A percentile compares a stretch with the other conserved stretches of the same genome.
These are phyloP conservation scores for Acrocera orbiculus DNA, from an alignment of 2,888 invertebrate genomes.

Conservation along the genomic window DNA sequence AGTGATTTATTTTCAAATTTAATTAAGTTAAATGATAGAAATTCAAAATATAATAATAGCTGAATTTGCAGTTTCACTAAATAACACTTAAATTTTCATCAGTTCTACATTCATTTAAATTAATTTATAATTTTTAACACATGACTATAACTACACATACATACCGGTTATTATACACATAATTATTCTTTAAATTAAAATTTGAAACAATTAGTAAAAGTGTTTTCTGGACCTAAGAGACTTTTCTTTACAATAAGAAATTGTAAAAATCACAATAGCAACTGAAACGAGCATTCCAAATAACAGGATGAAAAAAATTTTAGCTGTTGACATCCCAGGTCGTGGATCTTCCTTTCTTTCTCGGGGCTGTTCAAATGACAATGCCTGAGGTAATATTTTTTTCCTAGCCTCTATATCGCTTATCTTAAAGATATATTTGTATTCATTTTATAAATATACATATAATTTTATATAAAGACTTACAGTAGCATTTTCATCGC, in stretches of 20 bases:
- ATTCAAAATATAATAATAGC: too few species aligned
- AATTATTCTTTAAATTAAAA: too few species aligned
- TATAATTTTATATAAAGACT: not conserved
- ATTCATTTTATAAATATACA: not conserved
- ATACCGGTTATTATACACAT: too few species aligned
- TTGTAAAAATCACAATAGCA: conserved; percentile 68
- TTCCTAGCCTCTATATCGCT: conserved; percentile 63
- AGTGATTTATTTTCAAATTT: too few species aligned
- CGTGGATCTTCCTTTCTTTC: conserved; percentile 80
- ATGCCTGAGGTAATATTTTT: conserved; percentile 73
- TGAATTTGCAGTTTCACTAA: too few species aligned
- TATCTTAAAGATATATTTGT: too few species aligned
- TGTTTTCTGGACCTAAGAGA: conserved; percentile 78
- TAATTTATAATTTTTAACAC: too few species aligned
- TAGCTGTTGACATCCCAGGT: conserved; percentile 75
- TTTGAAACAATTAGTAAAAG: conserved; percentile 36
- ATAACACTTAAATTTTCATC: too few species aligned
- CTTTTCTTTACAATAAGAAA: conserved; percentile 88
- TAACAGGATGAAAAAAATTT: conserved; percentile 76
- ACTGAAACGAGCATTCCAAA: conserved; percentile 67
- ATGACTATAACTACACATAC: too few species aligned
- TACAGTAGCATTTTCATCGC: conserved; percentile 50
- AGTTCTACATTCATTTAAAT: too few species aligned
- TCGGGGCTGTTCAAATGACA: conserved; percentile 77
- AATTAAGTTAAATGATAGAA: too few species aligned